A percentile compares a stretch with the other conserved stretches of the same genome.
Evolutionary conservation across 2,113 vertebrate genomes (phyloP).

Genomic region (Ardeotis arabs): DNA sequence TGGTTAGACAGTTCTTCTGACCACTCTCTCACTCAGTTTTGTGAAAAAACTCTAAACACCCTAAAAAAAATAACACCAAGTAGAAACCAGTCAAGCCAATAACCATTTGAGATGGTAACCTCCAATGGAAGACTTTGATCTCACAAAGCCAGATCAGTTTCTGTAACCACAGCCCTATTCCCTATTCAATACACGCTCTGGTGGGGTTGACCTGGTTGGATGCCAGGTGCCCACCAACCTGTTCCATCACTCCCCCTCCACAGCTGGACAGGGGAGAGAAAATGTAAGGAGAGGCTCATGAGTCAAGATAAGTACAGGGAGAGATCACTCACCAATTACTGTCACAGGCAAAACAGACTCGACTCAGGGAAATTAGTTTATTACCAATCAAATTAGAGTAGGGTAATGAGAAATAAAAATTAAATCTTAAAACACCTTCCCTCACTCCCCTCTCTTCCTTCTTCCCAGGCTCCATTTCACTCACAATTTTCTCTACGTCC

Average conservation of each 20-base stretch:
- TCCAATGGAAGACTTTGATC: background rate
- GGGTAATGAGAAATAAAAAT: background rate
- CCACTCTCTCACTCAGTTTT: background rate
- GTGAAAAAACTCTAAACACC: background rate
- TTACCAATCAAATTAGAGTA: background rate
- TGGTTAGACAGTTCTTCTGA: background rate
- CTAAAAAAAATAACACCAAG: background rate
- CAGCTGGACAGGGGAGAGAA: background rate
- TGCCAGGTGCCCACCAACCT: background rate
- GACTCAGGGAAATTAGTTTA: background rate
- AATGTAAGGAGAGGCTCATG: rapidly evolving
- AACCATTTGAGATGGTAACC: background rate
- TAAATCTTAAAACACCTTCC: background rate
- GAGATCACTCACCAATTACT: background rate
- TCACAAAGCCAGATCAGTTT: background rate
- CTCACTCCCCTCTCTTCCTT: too few relatives aligned
- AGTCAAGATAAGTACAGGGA: background rate
- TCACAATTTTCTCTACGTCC: rapidly evolving
- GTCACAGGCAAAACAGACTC: background rate
- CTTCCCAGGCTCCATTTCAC: background rate
- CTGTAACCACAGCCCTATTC: background rate
- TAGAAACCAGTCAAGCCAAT: background rate
- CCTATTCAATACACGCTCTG: background rate
- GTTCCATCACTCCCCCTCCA: background rate
- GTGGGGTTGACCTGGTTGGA: background rate